Evolutionary conservation across 2,797 vertebrate genomes (phyloP).

Genomic region (Premnoplex brunnescens): DNA sequence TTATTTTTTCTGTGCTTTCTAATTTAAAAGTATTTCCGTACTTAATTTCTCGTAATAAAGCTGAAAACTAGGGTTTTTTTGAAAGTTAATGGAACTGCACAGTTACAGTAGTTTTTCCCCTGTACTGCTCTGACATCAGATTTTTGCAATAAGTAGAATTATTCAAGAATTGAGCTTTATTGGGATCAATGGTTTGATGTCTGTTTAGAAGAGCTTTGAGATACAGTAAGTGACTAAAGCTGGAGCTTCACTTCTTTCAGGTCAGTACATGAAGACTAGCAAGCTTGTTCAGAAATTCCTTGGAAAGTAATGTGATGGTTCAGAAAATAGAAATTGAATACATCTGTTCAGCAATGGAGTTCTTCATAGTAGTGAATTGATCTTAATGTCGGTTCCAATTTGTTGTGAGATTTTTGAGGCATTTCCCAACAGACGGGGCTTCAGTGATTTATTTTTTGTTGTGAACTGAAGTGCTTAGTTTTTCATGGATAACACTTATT

Average conservation of each 20-base stretch:
- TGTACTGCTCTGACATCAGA: neutral
- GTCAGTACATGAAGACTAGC: neutral
- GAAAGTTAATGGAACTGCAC: neutral
- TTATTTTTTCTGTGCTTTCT: neutral
- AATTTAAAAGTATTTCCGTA: neutral
- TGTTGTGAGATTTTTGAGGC: conserved; percentile 21
- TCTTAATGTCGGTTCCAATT: conserved; percentile 44
- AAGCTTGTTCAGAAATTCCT: neutral
- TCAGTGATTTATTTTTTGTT: conserved; percentile 19
- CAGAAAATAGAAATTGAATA: conserved; percentile 25
- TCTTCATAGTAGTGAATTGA: conserved; percentile 10
- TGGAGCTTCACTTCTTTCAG: neutral
- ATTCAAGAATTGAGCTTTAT: neutral
- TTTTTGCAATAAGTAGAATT: neutral
- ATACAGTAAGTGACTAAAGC: neutral
- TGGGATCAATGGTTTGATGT: neutral
- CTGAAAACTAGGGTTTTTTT: neutral
- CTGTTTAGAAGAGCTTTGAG: neutral
- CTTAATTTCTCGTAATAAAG: neutral
- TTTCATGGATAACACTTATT: neutral
- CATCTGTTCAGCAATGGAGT: neutral
- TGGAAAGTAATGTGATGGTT: neutral
- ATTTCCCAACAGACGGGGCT: conserved; percentile 10
- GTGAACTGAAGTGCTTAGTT: neutral
- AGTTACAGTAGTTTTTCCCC: neutral